phyloP scores from a whole-genome alignment of 2,113 vertebrate species.

The Indicator indicator region DNA sequence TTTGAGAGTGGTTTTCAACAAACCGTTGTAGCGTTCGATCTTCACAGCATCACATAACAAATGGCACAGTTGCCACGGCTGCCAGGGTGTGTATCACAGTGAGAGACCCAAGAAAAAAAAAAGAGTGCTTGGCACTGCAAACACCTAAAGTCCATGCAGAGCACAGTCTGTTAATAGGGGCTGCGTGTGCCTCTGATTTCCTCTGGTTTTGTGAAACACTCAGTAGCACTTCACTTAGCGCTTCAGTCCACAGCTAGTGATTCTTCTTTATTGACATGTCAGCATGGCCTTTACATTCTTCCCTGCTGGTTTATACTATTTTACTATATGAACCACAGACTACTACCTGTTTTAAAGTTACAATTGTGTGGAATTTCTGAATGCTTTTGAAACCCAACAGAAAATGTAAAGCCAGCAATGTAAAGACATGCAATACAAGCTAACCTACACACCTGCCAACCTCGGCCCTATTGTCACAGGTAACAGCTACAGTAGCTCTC shows the following conservation, averaged over 20 bases:
- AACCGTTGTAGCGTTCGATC: no score
- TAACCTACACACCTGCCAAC: neutral
- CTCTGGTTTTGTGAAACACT: neutral
- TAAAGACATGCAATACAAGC: neutral
- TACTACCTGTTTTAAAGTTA: neutral
- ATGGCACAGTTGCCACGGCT: neutral
- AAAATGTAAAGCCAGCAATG: neutral
- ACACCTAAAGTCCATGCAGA: neutral
- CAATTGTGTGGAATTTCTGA: neutral
- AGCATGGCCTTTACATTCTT: neutral
- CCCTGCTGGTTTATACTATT: neutral
- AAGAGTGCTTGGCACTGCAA: neutral
- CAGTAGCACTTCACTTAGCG: neutral
- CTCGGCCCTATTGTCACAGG: neutral
- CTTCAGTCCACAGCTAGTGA: neutral
- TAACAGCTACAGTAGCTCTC: neutral
- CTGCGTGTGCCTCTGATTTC: neutral
- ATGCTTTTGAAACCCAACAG: neutral
- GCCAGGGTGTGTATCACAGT: neutral
- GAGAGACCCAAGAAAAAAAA: neutral
- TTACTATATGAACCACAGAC: neutral
- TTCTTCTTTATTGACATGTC: neutral
- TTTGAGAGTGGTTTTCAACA: no score
- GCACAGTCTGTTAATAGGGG: accelerated
- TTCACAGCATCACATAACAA: neutral